Conservation (phyloP, 1,140 invertebrate species). For the Chironomus striatipennis region DNA sequence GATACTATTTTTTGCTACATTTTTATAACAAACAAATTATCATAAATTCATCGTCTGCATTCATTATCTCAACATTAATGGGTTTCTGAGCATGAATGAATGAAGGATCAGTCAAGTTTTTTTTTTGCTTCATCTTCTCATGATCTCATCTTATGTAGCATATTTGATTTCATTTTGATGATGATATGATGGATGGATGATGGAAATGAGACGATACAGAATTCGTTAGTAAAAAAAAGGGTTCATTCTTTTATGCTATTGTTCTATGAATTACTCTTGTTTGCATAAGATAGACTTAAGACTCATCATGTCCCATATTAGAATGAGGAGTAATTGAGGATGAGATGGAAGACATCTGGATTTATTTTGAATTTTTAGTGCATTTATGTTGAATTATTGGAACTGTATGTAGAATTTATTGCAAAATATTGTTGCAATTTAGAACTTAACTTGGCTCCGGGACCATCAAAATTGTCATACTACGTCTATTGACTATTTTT, state of each 20-base stretch:
- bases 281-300: not conserved
- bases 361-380: too few species aligned
- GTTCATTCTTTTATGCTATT: not conserved
- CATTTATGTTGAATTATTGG: too few species aligned
- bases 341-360: not conserved
- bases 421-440: too few species aligned
- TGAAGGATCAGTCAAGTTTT: not conserved
- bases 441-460: too few species aligned
- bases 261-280: not conserved
- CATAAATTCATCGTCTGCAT: conserved; percentile 13
- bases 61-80: not conserved
- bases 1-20: conserved; percentile 14
- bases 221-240: not conserved
- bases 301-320: not conserved
- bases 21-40: conserved; percentile 19
- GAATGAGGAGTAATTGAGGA: not conserved
- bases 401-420: too few species aligned
- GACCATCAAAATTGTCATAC: too few species aligned
- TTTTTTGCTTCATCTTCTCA: too few species aligned
- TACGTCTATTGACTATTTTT: too few species aligned
- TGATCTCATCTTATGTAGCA: not conserved
- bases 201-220: not conserved
- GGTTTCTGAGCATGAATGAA: not conserved
- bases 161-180: conserved; percentile 22
- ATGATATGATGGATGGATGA: conserved; percentile 8